Evolutionary conservation across 1,140 invertebrate species (phyloP).

Genomic region (Manduca sexta): DNA sequence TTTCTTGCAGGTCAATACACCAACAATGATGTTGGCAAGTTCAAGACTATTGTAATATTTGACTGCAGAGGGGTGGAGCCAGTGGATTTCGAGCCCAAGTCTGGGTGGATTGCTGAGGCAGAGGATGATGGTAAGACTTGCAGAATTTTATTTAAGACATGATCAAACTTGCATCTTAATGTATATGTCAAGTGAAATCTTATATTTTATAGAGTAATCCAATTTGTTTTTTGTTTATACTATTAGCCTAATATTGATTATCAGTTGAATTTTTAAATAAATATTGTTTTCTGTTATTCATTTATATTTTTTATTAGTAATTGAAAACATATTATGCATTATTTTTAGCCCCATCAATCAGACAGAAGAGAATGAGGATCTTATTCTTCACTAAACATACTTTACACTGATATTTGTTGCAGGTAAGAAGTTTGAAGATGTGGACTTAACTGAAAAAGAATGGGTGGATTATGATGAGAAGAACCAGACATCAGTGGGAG

Average conservation of each 20-base stretch:
- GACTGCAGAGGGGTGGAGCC: slow-evolving; percentile 94
- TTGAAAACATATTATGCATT: too few species aligned
- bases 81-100: slow-evolving; percentile 85
- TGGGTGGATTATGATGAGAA: slow-evolving; percentile 96
- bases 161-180: too few species aligned
- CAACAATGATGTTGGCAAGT: slow-evolving; percentile 79
- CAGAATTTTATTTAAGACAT: too few species aligned
- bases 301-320: too few species aligned
- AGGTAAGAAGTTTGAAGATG: slow-evolving; percentile 82
- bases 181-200: too few species aligned
- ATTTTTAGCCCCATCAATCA: too few species aligned
- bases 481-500: slow-evolving; percentile 82
- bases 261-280: too few species aligned
- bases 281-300: too few species aligned
- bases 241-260: too few species aligned
- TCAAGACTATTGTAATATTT: slow-evolving; percentile 88
- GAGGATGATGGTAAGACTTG: slow-evolving; percentile 76
- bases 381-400: too few species aligned
- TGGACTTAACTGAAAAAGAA: slow-evolving; percentile 90
- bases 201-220: not conserved
- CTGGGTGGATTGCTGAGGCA: slow-evolving; percentile 85
- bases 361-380: too few species aligned
- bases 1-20: slow-evolving; percentile 72
- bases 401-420: too few species aligned
- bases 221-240: not conserved